These are phyloP conservation scores for Actinostola sp. DNA, from an alignment of 92 coral and sea anemone species.

Conservation along the genomic window DNA sequence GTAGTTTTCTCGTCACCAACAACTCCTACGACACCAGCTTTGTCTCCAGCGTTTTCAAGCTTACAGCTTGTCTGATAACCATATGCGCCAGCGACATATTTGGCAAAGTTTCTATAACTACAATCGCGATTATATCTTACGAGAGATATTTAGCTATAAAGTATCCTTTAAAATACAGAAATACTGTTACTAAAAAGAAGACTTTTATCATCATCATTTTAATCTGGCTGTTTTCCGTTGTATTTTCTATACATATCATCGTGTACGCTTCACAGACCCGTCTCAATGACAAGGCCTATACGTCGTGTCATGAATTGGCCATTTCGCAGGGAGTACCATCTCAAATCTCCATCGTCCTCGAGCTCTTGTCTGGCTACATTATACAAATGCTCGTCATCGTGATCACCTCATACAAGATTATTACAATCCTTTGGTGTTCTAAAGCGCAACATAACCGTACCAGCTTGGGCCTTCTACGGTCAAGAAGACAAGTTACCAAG, in stretches of 20 bases:
- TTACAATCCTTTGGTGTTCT: constrained; percentile 44
- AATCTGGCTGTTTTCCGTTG: constrained; percentile 23
- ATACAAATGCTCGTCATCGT: constrained; percentile 45
- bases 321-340: constrained; percentile 12
- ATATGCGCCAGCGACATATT: constrained; percentile 8
- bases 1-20: constrained; percentile 18
- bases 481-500: constrained; percentile 52
- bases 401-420: constrained; percentile 30
- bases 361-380: constrained; percentile 18
- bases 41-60: background rate
- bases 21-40: constrained; percentile 10
- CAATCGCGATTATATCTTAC: constrained; percentile 47
- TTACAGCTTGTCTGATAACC: constrained; percentile 24
- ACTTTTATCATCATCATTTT: constrained; percentile 5
- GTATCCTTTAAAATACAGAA: constrained; percentile 37
- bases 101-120: constrained; percentile 31
- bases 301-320: background rate
- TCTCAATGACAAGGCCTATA: background rate
- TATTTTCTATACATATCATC: constrained; percentile 15
- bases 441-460: background rate
- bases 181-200: constrained; percentile 13
- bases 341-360: constrained; percentile 11
- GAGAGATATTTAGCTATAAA: constrained; percentile 50
- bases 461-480: constrained; percentile 18
- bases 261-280: constrained; percentile 5